Conservation (phyloP, 2,888 invertebrate genomes). For the Baronia brevicornis region DNA sequence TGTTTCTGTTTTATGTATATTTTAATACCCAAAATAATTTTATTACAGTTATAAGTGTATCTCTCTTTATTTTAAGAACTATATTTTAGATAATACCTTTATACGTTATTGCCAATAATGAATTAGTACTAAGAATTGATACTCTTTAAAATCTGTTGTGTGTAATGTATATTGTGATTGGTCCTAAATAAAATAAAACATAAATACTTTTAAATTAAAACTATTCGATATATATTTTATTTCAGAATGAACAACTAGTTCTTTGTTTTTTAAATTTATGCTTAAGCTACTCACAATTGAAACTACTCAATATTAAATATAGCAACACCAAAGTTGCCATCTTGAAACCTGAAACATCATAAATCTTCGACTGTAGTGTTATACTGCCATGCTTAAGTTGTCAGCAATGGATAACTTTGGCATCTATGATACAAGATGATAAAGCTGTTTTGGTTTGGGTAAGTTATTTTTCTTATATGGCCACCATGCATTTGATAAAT, state of each 20-base stretch:
- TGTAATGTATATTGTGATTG: conserved; percentile 2
- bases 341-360: conserved; percentile 19
- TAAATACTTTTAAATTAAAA: conserved; percentile 4
- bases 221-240: conserved; percentile 18
- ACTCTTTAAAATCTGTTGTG: no score
- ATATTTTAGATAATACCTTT: no score
- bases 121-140: no score
- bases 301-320: conserved; percentile 56
- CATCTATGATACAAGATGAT: conserved; percentile 31
- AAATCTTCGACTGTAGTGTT: conserved; percentile 39
- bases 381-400: conserved; percentile 48
- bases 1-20: no score
- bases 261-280: conserved; percentile 47
- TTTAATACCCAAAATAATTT: no score
- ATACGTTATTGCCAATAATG: no score
- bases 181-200: no score
- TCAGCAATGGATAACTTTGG: conserved; percentile 45
- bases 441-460: conserved; percentile 44
- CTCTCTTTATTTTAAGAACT: no score
- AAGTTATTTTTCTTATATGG: conserved; percentile 27
- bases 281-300: conserved; percentile 45
- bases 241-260: conserved; percentile 48
- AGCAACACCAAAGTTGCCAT: conserved; percentile 43
- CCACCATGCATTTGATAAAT: no score
- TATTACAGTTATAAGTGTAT: no score